Evolutionary conservation across 2,888 invertebrate species (phyloP).

Genomic region (Bugulina stolonifera): DNA sequence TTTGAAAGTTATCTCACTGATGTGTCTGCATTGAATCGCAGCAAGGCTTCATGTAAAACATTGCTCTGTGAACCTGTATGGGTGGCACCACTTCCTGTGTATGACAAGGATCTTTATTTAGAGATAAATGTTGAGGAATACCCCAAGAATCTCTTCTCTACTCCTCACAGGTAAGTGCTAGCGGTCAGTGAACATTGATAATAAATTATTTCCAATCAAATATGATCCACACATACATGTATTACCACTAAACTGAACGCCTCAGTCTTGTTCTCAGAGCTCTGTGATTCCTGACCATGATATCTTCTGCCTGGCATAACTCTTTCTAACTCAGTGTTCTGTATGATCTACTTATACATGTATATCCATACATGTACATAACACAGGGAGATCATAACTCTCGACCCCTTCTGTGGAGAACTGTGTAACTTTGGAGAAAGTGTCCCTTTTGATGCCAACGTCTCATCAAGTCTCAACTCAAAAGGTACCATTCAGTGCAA

Average conservation of each 20-base stretch:
- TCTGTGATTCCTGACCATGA: too few species aligned
- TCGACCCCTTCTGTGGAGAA: not conserved
- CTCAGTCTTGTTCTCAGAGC: too few species aligned
- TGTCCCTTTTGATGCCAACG: conserved; percentile 1
- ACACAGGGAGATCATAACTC: not conserved
- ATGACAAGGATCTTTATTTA: not conserved
- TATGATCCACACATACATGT: too few species aligned
- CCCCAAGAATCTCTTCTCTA: not conserved
- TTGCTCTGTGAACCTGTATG: not conserved
- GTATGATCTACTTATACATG: too few species aligned
- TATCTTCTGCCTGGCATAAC: too few species aligned
- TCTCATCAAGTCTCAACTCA: not conserved
- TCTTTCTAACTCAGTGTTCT: too few species aligned
- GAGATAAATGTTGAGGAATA: not conserved
- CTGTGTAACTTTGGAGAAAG: not conserved
- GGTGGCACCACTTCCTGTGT: conserved; percentile 5
- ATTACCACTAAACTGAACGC: too few species aligned
- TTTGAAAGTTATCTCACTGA: conserved; percentile 6
- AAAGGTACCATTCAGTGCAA: too few species aligned
- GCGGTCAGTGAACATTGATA: too few species aligned
- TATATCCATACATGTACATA: too few species aligned
- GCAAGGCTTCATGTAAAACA: not conserved
- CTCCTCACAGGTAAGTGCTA: not conserved
- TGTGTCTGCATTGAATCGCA: not conserved
- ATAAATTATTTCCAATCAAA: too few species aligned